A percentile compares a stretch with the other conserved stretches of the same genome.
These are phyloP conservation scores for Chironomus riparius DNA, from an alignment of 2,888 invertebrate species.

Conservation along the genomic window DNA sequence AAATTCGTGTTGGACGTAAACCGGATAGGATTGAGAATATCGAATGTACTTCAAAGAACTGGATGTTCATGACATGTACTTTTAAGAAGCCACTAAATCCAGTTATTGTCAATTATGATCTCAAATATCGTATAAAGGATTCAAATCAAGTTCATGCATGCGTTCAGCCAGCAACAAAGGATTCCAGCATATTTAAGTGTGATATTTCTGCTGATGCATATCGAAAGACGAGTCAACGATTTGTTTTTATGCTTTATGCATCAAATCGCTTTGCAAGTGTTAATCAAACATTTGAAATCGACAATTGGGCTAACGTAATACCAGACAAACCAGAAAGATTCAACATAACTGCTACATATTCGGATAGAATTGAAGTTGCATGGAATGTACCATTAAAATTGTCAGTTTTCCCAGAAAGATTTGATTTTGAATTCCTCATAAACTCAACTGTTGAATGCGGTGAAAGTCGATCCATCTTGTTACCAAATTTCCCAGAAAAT, in stretches of 20 bases:
- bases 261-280: conserved; percentile 35
- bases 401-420: conserved; percentile 45
- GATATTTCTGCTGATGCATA: conserved; percentile 37
- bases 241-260: conserved; percentile 48
- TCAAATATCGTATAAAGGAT: conserved; percentile 37
- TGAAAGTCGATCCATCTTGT: neutral
- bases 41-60: conserved; percentile 62
- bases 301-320: conserved; percentile 39
- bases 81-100: conserved; percentile 57
- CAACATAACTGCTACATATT: conserved; percentile 33
- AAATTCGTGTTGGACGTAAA: conserved; percentile 45
- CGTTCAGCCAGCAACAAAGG: neutral
- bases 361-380: conserved; percentile 36
- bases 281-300: neutral
- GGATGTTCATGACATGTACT: conserved; percentile 62
- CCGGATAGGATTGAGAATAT: conserved; percentile 61
- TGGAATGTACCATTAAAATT: conserved; percentile 46
- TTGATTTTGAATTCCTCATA: conserved; percentile 3
- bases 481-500: neutral
- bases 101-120: conserved; percentile 48
- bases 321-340: conserved; percentile 46
- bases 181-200: conserved; percentile 1
- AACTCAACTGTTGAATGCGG: neutral
- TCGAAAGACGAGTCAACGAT: conserved; percentile 44
- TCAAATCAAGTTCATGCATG: conserved; percentile 2